phyloP scores from a whole-genome alignment of 1,140 invertebrate species.

The Apis cerana region DNA sequence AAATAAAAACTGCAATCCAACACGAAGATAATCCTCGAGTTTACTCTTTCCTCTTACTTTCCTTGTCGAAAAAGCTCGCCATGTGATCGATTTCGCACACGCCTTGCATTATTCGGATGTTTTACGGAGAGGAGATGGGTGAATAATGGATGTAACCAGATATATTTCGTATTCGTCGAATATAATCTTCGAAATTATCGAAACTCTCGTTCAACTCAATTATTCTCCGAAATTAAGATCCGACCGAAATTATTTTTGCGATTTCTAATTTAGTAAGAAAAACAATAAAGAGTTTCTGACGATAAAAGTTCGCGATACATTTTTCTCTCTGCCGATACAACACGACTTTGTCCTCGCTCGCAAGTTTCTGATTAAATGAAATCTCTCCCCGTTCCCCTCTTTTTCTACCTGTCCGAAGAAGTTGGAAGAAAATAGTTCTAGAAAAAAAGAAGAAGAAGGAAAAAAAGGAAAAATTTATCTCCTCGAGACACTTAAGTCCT shows the following conservation, averaged over 20 bases:
- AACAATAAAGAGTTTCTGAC: slow-evolving; percentile 1
- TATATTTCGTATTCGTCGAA: not conserved
- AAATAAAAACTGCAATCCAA: not conserved
- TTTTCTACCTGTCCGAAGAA: not conserved
- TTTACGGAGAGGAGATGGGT: slow-evolving; percentile 3
- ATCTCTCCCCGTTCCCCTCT: too few species aligned
- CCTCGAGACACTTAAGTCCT: not conserved
- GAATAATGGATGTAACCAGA: slow-evolving; percentile 33
- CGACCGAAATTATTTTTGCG: not conserved
- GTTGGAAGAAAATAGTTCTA: not conserved
- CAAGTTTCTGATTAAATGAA: slow-evolving; percentile 22
- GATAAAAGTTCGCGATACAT: not conserved
- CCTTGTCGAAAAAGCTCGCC: not conserved
- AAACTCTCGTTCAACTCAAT: not conserved
- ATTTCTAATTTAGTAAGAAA: not conserved
- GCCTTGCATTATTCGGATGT: slow-evolving; percentile 33
- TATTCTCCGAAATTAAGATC: not conserved
- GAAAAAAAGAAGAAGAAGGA: not conserved
- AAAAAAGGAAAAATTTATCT: not conserved
- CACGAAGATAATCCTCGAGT: not conserved
- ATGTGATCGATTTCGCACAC: slow-evolving; percentile 31
- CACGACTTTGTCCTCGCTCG: not conserved
- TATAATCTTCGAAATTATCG: slow-evolving; percentile 1
- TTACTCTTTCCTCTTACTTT: not conserved
- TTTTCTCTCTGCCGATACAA: too few species aligned